Conservation (phyloP, 2,113 vertebrate species). For the Hylia prasina region DNA sequence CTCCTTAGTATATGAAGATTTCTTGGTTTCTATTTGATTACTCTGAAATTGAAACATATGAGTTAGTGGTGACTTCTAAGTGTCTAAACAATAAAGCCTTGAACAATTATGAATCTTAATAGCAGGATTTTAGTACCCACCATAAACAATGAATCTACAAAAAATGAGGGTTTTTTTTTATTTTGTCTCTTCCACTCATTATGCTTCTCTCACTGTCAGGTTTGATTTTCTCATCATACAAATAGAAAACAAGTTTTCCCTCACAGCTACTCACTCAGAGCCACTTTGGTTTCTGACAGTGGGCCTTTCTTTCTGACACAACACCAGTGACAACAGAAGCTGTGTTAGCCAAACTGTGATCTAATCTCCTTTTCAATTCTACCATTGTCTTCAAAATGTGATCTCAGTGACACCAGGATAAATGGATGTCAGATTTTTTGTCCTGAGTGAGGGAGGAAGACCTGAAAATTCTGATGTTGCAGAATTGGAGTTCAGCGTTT, state of each 20-base stretch:
- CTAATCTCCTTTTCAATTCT: constrained; percentile 11
- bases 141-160: not conserved
- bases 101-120: not conserved
- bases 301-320: not conserved
- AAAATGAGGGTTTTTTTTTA: rapidly evolving
- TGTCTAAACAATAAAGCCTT: not conserved
- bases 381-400: constrained; percentile 12
- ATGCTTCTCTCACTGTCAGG: not conserved
- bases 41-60: not conserved
- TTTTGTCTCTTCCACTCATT: not conserved
- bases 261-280: not conserved
- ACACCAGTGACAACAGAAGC: not conserved
- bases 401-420: not conserved
- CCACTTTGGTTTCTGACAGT: not conserved
- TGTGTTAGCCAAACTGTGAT: not conserved
- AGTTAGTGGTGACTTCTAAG: not conserved
- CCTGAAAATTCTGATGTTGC: not conserved
- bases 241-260: constrained; percentile 7
- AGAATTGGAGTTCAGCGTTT: not conserved
- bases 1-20: not conserved
- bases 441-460: not conserved
- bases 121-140: not conserved
- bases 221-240: not conserved
- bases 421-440: not conserved
- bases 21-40: not conserved